Percentiles rank a stretch among this genome's conserved stretches.
Conservation (phyloP, 2,888 invertebrate genomes). For the Agonopterix arenella region DNA sequence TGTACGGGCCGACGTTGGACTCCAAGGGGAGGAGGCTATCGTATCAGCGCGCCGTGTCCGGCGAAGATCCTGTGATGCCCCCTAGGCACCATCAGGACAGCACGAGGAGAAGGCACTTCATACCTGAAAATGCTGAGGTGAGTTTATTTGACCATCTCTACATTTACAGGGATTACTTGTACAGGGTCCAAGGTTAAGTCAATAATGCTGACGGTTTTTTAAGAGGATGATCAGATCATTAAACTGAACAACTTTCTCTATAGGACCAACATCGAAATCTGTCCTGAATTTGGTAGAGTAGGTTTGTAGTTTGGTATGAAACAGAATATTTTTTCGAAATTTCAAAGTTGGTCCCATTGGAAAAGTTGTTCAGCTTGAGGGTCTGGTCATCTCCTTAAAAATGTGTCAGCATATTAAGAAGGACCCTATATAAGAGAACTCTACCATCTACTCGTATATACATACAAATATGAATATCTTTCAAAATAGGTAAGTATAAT, state of each 20-base stretch:
- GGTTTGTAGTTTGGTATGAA: neutral
- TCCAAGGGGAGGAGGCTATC: slow-evolving; percentile 57
- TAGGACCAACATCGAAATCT: too few species aligned
- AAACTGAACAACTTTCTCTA: too few species aligned
- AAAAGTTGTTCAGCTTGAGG: too few species aligned
- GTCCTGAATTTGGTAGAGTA: neutral
- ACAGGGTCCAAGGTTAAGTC: neutral
- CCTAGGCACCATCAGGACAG: slow-evolving; percentile 34
- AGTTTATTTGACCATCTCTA: slow-evolving; percentile 8
- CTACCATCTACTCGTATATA: too few species aligned
- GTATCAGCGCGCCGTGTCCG: slow-evolving; percentile 64
- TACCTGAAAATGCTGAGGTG: slow-evolving; percentile 48
- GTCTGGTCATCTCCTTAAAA: too few species aligned
- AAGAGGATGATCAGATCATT: too few species aligned
- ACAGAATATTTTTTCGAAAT: too few species aligned
- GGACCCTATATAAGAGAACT: too few species aligned
- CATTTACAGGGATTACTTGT: neutral
- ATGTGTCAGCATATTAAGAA: too few species aligned
- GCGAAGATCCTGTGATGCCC: slow-evolving; percentile 49
- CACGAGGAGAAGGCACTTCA: slow-evolving; percentile 32
- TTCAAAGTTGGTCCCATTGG: too few species aligned
- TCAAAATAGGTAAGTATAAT: too few species aligned
- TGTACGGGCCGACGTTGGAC: slow-evolving; percentile 28
- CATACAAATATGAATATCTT: too few species aligned
- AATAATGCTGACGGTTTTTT: neutral